Base-by-base conservation (phyloP, 2,113 vertebrate species). In the Hemicordylus capensis region DNA sequence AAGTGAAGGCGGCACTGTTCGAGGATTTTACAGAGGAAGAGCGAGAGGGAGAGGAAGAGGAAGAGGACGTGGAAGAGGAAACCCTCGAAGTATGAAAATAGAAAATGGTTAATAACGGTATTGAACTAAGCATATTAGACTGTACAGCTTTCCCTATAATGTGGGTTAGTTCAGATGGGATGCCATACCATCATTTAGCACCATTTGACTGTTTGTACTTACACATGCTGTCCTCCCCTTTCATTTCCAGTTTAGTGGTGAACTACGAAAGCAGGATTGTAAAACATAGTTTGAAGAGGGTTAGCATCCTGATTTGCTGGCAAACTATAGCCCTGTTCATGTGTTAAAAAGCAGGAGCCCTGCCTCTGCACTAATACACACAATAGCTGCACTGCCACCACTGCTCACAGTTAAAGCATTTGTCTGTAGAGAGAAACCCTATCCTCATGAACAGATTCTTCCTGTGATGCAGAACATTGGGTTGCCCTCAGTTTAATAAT, bases 51-150 rank as follows among this genome's bases (percentile, higher is more conserved):
- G 98, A 78, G 98, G 98, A 80, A 96, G 97, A 90, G 98, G 98
- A 56, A 96, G 98, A 61, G 98, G 98, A 59, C 96, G 98, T 54
- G 97, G 98, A 66, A 96, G 97, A 96, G 98, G 97, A 91, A 97
- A 97, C 67, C 95, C 96, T 44, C 94, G 96, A 96, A 95, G 98
- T 98, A 93, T 63, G 95, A 63, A 80, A 61, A 92, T 72, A 51
- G 76, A 48, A 81, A 64, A 83, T 85, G 48, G 70, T 72, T 70
- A 64, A 42, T 26, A 76, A 39, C 63, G 39, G 46, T 84, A 73
- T 80, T 85, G 51, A 84, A 31, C 10, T 26, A 42, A 37, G 2
- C 11, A 69, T 69, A 69, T 44, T 67, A 85, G 51, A 58, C 39
- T 84, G 63, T 67, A 77, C 67, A 67, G 17, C 37, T 42, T 44